Percentiles rank a stretch among this genome's conserved stretches.
Conservation (phyloP, 1,140 invertebrate species). For the Aphaenogaster floridana region DNA sequence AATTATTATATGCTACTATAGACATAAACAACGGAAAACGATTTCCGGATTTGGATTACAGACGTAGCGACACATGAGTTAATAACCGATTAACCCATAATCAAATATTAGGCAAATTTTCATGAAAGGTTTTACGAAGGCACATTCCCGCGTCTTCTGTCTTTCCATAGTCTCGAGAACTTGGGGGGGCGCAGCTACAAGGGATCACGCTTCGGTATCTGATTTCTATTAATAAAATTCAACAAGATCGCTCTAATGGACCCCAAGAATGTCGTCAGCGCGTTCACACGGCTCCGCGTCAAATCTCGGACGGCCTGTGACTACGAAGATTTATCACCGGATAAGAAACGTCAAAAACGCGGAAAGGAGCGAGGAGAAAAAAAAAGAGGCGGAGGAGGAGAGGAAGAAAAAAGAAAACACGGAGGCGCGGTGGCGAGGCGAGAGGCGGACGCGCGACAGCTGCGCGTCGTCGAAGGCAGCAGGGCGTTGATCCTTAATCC, state of each 20-base stretch:
- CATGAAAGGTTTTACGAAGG: background rate
- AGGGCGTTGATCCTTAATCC: constrained; percentile 63
- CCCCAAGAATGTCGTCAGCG: constrained; percentile 15
- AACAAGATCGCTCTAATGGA: constrained; percentile 45
- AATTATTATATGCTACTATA: background rate
- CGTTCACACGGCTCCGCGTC: background rate
- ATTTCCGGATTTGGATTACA: background rate
- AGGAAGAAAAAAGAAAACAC: background rate
- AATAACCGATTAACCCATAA: background rate
- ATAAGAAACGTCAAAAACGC: constrained; percentile 36
- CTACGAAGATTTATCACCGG: constrained; percentile 67
- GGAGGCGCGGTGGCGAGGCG: background rate
- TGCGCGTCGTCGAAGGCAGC: constrained; percentile 36
- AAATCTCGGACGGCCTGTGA: constrained; percentile 31
- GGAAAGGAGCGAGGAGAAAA: constrained; percentile 3
- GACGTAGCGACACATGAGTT: background rate
- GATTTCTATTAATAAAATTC: constrained; percentile 62
- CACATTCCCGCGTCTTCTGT: background rate
- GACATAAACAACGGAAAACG: background rate
- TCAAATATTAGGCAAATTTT: background rate
- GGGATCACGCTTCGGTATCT: background rate
- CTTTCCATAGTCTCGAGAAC: background rate
- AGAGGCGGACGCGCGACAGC: constrained; percentile 32
- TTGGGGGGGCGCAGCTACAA: background rate
- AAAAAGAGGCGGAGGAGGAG: background rate